Evolutionary conservation across 2,888 invertebrate genomes (phyloP).

Genomic region (Tipula vernalis): DNA sequence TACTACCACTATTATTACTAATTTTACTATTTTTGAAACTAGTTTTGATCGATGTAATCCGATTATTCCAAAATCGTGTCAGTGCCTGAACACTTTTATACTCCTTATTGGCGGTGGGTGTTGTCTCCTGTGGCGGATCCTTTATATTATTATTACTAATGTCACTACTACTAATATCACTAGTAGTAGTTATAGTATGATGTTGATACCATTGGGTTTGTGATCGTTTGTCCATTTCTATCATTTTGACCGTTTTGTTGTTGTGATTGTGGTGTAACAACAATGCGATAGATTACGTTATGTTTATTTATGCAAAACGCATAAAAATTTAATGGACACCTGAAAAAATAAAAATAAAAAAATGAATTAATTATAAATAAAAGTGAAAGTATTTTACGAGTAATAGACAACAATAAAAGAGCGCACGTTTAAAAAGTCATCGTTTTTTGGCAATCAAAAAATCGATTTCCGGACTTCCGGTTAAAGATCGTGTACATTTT

Average conservation of each 20-base stretch:
- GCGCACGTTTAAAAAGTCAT: neutral
- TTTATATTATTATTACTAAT: neutral
- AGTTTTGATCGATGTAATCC: constrained; percentile 24
- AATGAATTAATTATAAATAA: neutral
- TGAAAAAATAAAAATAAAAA: neutral
- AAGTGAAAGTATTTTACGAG: neutral
- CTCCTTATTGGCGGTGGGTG: constrained; percentile 19
- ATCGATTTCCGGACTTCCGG: neutral
- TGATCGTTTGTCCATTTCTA: neutral
- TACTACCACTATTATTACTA: neutral
- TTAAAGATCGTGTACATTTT: neutral
- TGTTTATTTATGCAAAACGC: neutral
- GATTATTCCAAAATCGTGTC: constrained; percentile 33
- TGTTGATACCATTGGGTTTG: neutral
- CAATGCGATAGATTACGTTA: neutral
- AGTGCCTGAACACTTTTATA: constrained; percentile 32
- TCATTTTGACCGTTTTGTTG: neutral
- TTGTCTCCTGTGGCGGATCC: neutral
- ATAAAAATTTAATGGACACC: neutral
- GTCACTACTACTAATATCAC: neutral
- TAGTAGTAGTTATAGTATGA: neutral
- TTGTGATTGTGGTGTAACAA: neutral
- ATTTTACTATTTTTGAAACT: neutral
- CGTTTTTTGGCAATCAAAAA: neutral
- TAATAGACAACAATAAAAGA: neutral